Evolutionary conservation across 2,888 invertebrate species (phyloP).

Genomic region (Limnephilus auricula): DNA sequence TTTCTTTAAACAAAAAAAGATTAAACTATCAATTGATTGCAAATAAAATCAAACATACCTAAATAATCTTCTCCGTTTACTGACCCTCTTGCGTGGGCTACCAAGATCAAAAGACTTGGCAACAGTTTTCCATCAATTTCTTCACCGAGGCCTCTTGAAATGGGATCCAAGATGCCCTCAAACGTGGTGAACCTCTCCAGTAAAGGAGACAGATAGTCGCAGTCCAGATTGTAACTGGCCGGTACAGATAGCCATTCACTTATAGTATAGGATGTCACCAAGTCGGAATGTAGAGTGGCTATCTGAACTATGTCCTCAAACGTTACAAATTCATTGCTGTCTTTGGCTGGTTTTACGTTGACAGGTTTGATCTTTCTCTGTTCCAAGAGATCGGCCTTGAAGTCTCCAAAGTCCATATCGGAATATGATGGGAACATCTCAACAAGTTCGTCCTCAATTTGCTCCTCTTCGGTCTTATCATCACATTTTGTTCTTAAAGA

Average conservation of each 20-base stretch:
- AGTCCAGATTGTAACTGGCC: conserved; percentile 69
- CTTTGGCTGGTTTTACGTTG: conserved; percentile 67
- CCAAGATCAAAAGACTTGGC: conserved; percentile 79
- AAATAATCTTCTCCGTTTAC: conserved; percentile 71
- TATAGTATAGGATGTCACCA: conserved; percentile 78
- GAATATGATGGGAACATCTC: conserved; percentile 84
- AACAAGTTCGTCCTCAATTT: conserved; percentile 81
- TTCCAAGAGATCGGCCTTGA: conserved; percentile 77
- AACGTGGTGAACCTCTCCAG: conserved; percentile 80
- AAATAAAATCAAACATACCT: conserved; percentile 48
- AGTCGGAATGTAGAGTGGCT: conserved; percentile 79
- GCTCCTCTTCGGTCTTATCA: conserved; percentile 83
- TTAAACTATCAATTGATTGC: not conserved
- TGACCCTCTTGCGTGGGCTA: conserved; percentile 76
- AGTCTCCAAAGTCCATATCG: conserved; percentile 84
- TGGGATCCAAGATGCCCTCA: conserved; percentile 76
- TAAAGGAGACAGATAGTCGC: conserved; percentile 76
- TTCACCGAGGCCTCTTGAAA: conserved; percentile 77
- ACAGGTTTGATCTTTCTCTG: conserved; percentile 68
- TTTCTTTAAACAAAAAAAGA: not conserved
- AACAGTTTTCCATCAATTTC: conserved; percentile 77
- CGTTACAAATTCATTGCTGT: conserved; percentile 71
- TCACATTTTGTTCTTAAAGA: conserved; percentile 79
- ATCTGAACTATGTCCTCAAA: conserved; percentile 79
- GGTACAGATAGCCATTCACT: conserved; percentile 80